These are phyloP conservation scores for Lophura swinhoii DNA, from an alignment of 2,797 vertebrate species.

Conservation along the genomic window DNA sequence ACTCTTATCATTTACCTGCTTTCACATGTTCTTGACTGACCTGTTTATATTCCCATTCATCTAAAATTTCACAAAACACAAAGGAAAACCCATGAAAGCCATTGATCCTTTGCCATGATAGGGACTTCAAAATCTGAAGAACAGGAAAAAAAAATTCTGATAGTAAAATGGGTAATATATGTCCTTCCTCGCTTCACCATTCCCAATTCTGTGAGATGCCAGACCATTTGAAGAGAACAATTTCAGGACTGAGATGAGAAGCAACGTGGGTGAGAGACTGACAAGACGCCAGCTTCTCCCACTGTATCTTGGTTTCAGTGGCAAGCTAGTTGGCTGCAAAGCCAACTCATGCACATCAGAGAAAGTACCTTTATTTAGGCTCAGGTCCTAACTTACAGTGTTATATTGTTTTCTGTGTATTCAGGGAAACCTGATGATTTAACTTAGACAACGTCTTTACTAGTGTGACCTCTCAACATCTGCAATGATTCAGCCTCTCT, in stretches of 20 bases:
- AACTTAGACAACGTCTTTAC: background rate
- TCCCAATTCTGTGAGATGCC: background rate
- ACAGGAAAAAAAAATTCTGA: fast-evolving
- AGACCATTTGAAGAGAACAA: background rate
- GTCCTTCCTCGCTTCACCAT: background rate
- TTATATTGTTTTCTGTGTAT: background rate
- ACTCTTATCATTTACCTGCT: background rate
- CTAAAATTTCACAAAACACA: background rate
- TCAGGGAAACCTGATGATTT: background rate
- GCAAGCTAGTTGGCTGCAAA: background rate
- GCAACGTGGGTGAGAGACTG: background rate
- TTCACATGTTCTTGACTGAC: background rate
- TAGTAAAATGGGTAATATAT: background rate
- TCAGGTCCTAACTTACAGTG: background rate
- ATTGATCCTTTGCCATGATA: fast-evolving
- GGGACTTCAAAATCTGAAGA: background rate
- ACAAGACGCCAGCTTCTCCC: background rate
- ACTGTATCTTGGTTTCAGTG: background rate
- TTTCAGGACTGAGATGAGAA: background rate
- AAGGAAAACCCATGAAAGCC: background rate
- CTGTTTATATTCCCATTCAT: background rate
- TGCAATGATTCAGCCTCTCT: background rate
- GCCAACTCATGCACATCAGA: background rate
- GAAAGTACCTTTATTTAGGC: conserved; percentile 18
- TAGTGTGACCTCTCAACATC: background rate